Conservation (phyloP, 2,888 invertebrate species). For the Helleia helle region DNA sequence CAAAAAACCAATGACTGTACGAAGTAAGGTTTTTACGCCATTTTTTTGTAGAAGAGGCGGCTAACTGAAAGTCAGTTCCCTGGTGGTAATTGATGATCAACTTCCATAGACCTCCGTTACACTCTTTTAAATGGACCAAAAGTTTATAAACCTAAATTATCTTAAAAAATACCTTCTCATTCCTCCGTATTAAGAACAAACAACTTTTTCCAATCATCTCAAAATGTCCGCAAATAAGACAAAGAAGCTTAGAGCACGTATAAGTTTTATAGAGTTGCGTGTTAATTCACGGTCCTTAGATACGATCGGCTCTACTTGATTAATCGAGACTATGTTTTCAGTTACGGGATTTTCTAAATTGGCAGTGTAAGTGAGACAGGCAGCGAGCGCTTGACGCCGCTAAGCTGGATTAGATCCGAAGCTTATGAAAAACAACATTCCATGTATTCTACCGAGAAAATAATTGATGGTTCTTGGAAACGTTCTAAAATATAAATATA, state of each 20-base stretch:
- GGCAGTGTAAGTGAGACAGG: constrained; percentile 24
- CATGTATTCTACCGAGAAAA: constrained; percentile 9
- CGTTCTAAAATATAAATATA: constrained; percentile 14
- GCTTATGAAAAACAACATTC: constrained; percentile 24
- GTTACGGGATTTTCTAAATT: constrained; percentile 25
- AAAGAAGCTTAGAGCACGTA: constrained; percentile 10
- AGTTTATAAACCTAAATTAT: too few relatives aligned
- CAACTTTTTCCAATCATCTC: too few relatives aligned
- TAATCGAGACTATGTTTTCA: constrained; percentile 24
- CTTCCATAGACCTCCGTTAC: too few relatives aligned
- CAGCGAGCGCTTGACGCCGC: constrained; percentile 19
- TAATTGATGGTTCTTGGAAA: background rate
- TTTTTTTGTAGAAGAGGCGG: too few relatives aligned
- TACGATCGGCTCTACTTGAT: constrained; percentile 25
- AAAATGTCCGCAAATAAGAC: background rate
- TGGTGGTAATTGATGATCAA: too few relatives aligned
- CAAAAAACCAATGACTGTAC: too few relatives aligned
- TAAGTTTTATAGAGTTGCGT: constrained; percentile 22
- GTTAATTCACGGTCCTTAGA: constrained; percentile 20
- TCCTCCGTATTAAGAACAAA: too few relatives aligned
- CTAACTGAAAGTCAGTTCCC: too few relatives aligned
- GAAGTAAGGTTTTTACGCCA: too few relatives aligned
- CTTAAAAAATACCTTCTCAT: too few relatives aligned
- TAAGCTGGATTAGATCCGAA: constrained; percentile 24
- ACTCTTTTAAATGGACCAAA: too few relatives aligned